Evolutionary conservation across 2,888 invertebrate genomes (phyloP), one percentile per base, ranked within the genome.

Genomic region (Deroplatys truncata): DNA sequence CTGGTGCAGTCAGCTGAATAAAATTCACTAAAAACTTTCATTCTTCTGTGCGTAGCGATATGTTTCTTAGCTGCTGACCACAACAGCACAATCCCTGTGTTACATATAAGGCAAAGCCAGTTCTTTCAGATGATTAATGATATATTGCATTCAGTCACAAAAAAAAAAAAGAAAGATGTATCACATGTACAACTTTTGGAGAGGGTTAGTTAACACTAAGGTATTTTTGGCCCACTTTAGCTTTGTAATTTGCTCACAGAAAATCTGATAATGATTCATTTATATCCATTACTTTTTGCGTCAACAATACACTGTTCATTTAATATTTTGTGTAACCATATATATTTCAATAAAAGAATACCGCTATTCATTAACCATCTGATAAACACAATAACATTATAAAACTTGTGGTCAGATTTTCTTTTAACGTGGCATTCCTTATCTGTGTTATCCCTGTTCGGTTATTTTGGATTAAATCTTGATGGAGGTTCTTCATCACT

Each of bases 401-500:
- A 72, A 72, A 72, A 72, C 56, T 20, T 72, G 56, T 72, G 56
- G 56, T 25, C 56, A 72, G 56, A 72, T 72, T 72, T 72, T 72
- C 56, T 72, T 16, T 72, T 72, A 72, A 20, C 56, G 15, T 72
- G 20, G 20, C 56, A 20, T 72, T 72, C 56, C 56, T 72, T 72
- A 25, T 20, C 56, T 20, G 20, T 72, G 20, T 16, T 72, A 20
- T 25, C 5, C 9, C 20, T 25, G 7, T 25, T 72, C 56, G 20
- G 25, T 35, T 89, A 89, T 56, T 89, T 89, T 29, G 89, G 89
- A 31, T 87, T 89, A 35, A 49, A 89, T 86, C 86, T 89, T 84
- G 86, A 28, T 72, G 89, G 83, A 31, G 89, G 28, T 29, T 28
- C 72, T 28, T 89, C 89, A n/a, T 89, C 89, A n/a, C 86, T 84